These are phyloP conservation scores for Megalonaias nervosa DNA, from an alignment of 1,140 invertebrate species.

Conservation along the genomic window DNA sequence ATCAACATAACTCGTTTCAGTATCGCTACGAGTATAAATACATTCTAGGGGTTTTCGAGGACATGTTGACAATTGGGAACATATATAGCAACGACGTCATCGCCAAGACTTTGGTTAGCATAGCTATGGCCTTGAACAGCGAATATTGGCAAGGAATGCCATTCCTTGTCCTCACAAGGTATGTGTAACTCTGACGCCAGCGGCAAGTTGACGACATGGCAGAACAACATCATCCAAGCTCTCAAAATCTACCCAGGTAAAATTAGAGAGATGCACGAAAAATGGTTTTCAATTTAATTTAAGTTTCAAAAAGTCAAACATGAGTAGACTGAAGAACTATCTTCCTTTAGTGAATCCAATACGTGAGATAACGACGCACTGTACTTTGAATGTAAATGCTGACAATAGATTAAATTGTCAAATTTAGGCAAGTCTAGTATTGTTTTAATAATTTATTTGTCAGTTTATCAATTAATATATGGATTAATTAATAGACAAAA, in stretches of 20 bases:
- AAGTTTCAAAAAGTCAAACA: too few relatives aligned
- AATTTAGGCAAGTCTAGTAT: too few relatives aligned
- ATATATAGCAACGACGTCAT: conserved; percentile 39
- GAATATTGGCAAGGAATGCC: conserved; percentile 36
- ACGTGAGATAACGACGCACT: too few relatives aligned
- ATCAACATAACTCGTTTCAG: conserved; percentile 37
- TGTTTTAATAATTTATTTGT: too few relatives aligned
- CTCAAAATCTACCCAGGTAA: conserved; percentile 20
- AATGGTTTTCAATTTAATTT: too few relatives aligned
- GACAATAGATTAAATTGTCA: too few relatives aligned
- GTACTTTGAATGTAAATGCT: too few relatives aligned
- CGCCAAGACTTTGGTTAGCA: conserved; percentile 31
- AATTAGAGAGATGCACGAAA: too few relatives aligned
- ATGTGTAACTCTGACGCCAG: conserved; percentile 18
- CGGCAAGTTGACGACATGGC: conserved; percentile 29
- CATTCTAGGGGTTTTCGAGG: conserved; percentile 37
- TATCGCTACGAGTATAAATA: conserved; percentile 31
- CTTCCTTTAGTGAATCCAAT: too few relatives aligned
- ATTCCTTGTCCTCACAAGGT: background rate
- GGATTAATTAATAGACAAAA: too few relatives aligned
- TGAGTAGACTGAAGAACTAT: too few relatives aligned
- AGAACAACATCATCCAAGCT: conserved; percentile 13
- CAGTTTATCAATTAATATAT: too few relatives aligned
- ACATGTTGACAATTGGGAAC: conserved; percentile 31
- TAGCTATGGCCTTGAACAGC: conserved; percentile 29